Base-by-base conservation (phyloP, 2,113 vertebrate genomes). In the Acrocephalus kingi region DNA sequence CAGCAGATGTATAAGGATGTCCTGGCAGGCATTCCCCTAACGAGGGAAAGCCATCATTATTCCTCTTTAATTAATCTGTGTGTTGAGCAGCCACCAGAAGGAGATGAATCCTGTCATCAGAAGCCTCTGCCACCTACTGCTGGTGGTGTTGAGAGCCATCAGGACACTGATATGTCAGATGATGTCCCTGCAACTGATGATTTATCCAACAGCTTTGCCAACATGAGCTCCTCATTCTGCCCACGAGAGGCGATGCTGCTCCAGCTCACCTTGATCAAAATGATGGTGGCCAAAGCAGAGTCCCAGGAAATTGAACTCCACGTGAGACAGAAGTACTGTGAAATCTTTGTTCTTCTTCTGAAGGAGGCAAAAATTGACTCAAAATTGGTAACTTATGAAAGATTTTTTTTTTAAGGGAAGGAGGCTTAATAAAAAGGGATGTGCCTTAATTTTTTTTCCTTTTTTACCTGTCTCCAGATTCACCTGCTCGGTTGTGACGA, bases 211-310 rank as follows among this genome's bases (percentile, higher is more conserved):
- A 81, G 63, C 64, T 95, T 82, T 87, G 84, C 92, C 74, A 94
- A 91, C 45, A 46, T 51, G 75, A 85, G 30, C 81, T 75, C 62
- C 59, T 82, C 33, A 0, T 67, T 81, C 45, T 46, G 55, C 13
- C 75, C 81, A 5, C 84, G 52, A 31, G 98, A 99, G 43, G 84
- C 97, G 25, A 86, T 14, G 12, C 97, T 98, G 54, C 92, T 99
- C 49, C 97, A 98, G 73, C 51, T 99, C 93, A 98, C 98, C 14
- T 95, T 99, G 80, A 88, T 99, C 83, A 94, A 93, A 52, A 98
- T 97, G 96, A 94, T 99, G 64, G 48, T 90, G 45, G 90, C 78
- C 35, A 97, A 92, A 16, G 55, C 97, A 63, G 48, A 92, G 21
- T 96, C 95, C 22, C 89, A 62, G 30, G 62, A 94, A 82, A 96